Evolutionary conservation across 1,140 invertebrate genomes (phyloP).

Genomic region (Hypsibius dujardini): DNA sequence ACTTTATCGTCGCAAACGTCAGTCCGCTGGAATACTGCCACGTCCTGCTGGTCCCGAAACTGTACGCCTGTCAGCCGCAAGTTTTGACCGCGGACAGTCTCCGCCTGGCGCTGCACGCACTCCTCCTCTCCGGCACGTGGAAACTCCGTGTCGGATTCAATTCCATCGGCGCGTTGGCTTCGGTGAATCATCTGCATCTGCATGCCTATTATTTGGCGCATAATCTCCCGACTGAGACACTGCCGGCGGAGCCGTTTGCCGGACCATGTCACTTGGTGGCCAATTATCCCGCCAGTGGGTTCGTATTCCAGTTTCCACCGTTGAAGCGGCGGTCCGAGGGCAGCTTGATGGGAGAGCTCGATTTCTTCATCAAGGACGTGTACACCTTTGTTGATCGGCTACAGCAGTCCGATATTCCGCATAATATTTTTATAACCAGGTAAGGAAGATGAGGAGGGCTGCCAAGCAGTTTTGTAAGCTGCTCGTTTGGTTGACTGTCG

Average conservation of each 20-base stretch:
- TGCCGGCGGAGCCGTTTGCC: conserved; percentile 27
- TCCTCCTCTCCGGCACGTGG: conserved; percentile 37
- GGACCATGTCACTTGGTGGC: conserved; percentile 33
- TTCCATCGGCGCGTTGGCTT: conserved; percentile 54
- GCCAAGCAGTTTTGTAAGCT: too few relatives aligned
- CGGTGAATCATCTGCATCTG: conserved; percentile 61
- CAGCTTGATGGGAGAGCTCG: conserved; percentile 25
- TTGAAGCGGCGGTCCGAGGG: conserved; percentile 30
- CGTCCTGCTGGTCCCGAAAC: conserved; percentile 44
- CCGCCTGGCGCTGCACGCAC: conserved; percentile 33
- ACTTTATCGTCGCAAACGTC: conserved; percentile 41
- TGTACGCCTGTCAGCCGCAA: conserved; percentile 43
- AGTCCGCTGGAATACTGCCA: conserved; percentile 51
- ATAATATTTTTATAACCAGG: conserved; percentile 47
- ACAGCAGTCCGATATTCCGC: conserved; percentile 36
- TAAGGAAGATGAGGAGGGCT: too few relatives aligned
- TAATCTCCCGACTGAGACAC: conserved; percentile 43
- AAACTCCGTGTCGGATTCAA: conserved; percentile 49
- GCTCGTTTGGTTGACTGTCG: too few relatives aligned
- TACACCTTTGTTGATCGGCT: not conserved
- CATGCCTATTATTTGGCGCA: conserved; percentile 50
- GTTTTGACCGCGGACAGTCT: conserved; percentile 36
- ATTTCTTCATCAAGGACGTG: conserved; percentile 20
- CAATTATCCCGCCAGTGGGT: conserved; percentile 43
- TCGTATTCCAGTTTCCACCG: conserved; percentile 41